A percentile compares a stretch with the other conserved stretches of the same genome.
Evolutionary conservation across 2,888 invertebrate species (phyloP).

Genomic region (Abscondita cerata): DNA sequence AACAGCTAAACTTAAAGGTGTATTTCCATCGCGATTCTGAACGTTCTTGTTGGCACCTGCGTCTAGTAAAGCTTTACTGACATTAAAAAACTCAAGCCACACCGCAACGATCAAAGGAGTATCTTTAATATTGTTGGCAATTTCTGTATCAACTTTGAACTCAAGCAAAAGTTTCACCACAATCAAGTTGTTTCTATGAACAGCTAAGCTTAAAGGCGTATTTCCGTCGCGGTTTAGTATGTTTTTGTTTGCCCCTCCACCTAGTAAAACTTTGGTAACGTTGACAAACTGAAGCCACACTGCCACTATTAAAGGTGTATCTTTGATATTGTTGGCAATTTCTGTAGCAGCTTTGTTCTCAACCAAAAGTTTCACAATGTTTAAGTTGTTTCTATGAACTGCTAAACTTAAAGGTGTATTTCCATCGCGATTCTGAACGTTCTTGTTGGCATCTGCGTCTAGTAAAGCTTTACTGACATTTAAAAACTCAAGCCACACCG

Average conservation of each 20-base stretch:
- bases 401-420: background rate
- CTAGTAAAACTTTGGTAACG: background rate
- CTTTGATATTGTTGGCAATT: background rate
- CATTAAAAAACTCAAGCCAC: background rate
- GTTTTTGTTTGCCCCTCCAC: background rate
- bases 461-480: background rate
- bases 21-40: too few species aligned
- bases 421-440: background rate
- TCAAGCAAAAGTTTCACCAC: background rate
- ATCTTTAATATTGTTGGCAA: background rate
- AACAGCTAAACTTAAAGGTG: too few species aligned
- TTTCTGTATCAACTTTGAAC: too few species aligned
- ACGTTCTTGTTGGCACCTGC: too few species aligned
- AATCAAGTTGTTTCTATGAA: background rate
- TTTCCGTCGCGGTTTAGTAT: background rate
- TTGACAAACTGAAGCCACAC: background rate
- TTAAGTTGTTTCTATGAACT: background rate
- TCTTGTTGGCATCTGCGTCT: background rate
- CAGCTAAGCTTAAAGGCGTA: background rate
- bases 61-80: too few species aligned
- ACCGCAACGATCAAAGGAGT: background rate
- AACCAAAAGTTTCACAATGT: background rate
- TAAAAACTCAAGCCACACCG: background rate
- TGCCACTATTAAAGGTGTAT: background rate
- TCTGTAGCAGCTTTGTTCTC: background rate